Base-by-base conservation (phyloP, 1,140 invertebrate genomes). In the Antheraea mylitta region DNA sequence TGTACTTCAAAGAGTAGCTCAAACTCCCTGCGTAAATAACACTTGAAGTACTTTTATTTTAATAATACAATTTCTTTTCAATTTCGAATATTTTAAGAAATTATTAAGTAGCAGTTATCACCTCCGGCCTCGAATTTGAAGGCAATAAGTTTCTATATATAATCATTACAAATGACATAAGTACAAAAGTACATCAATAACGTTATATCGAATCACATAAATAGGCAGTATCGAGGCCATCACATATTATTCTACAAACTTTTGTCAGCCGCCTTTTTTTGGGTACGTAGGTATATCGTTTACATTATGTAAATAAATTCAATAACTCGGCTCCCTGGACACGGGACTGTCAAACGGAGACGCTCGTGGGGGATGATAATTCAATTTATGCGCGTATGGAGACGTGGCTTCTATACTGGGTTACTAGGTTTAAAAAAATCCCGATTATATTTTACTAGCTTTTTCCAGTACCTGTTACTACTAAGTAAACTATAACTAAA, bases 261-360 rank as follows among this genome's bases (percentile, higher is more conserved):
- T 53, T 53, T 53, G 45, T 53, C 13, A 16, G 45, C 16, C 5
- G 16, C 16, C 45, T 53, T n/a, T n/a, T n/a, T 53, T 53, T 53
- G 11, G 4, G 4, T 53, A 53, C 16, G 45, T 53, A 53, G 4
- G 45, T 53, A 53, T 53, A 53, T 53, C 45, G 45, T 13, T 53
- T 45, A 65, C 45, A 38, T 63, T 74, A 77, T 75, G 73, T 70
- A 73, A 75, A 78, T 78, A 78, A 77, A 78, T 75, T 75, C 69
- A 75, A 78, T 78, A 77, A 74, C 69, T 72, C 36, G 22, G 38
- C 61, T 53, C 73, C 69, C 69, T 75, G 71, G 73, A 69, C 68
- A 73, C 42, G 16, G 64, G 62, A 18, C 65, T 76, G 71, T 77
- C 73, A 75, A 70, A 71, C 73, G 67, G 58, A 62, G 37, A 18